A percentile compares a stretch with the other conserved stretches of the same genome.
Evolutionary conservation across 2,888 invertebrate genomes (phyloP).

Genomic region (Balanococcus diminutus): DNA sequence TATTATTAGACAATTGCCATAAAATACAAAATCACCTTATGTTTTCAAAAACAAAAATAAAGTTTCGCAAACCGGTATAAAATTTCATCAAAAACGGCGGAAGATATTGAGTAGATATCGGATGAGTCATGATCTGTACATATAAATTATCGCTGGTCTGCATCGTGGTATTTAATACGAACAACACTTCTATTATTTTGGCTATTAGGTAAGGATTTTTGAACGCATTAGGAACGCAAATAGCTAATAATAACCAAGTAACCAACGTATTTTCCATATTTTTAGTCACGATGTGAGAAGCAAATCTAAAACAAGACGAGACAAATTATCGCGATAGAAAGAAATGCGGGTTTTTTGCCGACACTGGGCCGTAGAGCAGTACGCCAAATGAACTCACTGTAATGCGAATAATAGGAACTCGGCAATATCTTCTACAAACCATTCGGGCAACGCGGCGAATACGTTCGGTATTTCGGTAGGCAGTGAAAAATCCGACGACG

Average conservation of each 20-base stretch:
- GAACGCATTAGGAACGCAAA: slow-evolving; percentile 88
- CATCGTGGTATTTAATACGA: slow-evolving; percentile 64
- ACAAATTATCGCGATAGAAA: background rate
- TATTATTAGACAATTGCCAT: background rate
- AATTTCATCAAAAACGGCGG: slow-evolving; percentile 95
- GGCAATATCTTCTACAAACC: slow-evolving; percentile 96
- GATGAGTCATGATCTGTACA: slow-evolving; percentile 84
- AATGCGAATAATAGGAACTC: slow-evolving; percentile 92
- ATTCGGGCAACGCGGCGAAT: slow-evolving; percentile 93
- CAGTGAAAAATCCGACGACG: slow-evolving; percentile 51
- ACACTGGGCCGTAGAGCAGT: background rate
- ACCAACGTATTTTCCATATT: slow-evolving; percentile 82
- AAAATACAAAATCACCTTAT: background rate
- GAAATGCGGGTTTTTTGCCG: background rate
- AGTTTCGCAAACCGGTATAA: slow-evolving; percentile 72
- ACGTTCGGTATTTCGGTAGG: slow-evolving; percentile 70
- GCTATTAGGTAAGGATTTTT: slow-evolving; percentile 97
- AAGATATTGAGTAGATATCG: slow-evolving; percentile 78
- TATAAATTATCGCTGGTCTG: slow-evolving; percentile 67
- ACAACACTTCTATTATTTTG: slow-evolving; percentile 82
- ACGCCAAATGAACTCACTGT: slow-evolving; percentile 72
- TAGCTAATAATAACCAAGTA: slow-evolving; percentile 85
- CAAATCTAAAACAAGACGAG: slow-evolving; percentile 68
- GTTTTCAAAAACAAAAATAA: slow-evolving; percentile 11
- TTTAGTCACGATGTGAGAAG: slow-evolving; percentile 75